Percentiles rank a stretch among this genome's conserved stretches.
These are phyloP conservation scores for Quadroppia sp. DNA, from an alignment of 2,888 invertebrate genomes.

Conservation along the genomic window DNA sequence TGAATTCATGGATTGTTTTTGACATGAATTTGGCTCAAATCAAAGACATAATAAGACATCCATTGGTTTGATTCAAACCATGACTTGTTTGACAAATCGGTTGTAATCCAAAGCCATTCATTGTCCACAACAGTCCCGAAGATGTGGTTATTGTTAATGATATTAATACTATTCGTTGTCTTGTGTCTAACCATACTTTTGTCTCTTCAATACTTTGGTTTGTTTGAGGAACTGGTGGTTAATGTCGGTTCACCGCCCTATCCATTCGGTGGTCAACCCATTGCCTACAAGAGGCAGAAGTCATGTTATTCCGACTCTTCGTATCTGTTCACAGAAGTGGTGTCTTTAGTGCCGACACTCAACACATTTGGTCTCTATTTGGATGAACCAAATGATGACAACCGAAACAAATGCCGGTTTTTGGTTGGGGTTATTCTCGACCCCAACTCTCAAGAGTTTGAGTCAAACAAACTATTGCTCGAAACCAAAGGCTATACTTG, in stretches of 20 bases:
- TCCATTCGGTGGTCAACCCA: slow-evolving; percentile 49
- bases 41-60: background rate
- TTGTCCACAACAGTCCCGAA: too few species aligned
- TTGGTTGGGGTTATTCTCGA: slow-evolving; percentile 54
- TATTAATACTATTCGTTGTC: slow-evolving; percentile 48
- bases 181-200: slow-evolving; percentile 50
- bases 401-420: slow-evolving; percentile 49
- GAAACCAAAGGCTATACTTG: slow-evolving; percentile 53
- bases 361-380: slow-evolving; percentile 55
- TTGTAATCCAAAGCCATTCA: too few species aligned
- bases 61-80: background rate
- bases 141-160: background rate
- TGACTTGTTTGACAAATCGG: background rate
- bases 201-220: slow-evolving; percentile 52
- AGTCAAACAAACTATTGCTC: slow-evolving; percentile 45
- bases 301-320: slow-evolving; percentile 55
- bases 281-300: slow-evolving; percentile 54
- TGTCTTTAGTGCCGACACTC: slow-evolving; percentile 52
- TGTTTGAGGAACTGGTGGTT: slow-evolving; percentile 52
- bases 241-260: slow-evolving; percentile 53
- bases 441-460: slow-evolving; percentile 46
- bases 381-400: slow-evolving; percentile 54
- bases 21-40: background rate
- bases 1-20: too few species aligned
- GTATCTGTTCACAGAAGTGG: slow-evolving; percentile 53